phyloP scores from a whole-genome alignment of 1,140 invertebrate genomes.

The Aradophagus sp. region DNA sequence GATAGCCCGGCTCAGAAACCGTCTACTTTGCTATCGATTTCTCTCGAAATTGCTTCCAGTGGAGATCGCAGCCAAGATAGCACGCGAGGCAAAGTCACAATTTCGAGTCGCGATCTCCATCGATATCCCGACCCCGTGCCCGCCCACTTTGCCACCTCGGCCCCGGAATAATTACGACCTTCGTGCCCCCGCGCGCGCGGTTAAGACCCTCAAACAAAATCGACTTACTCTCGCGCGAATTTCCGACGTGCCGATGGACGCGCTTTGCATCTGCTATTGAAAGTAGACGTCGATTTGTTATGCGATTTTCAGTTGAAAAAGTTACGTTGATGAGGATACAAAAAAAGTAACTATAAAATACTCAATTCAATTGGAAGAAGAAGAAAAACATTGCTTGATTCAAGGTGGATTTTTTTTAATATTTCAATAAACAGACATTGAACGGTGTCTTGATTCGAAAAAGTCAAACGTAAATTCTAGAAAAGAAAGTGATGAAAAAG shows the following conservation, averaged over 20 bases:
- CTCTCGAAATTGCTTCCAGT: constrained; percentile 50
- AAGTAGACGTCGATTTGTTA: constrained; percentile 17
- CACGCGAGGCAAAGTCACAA: constrained; percentile 41
- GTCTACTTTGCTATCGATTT: constrained; percentile 49
- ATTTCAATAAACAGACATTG: too few species aligned
- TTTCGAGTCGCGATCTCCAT: constrained; percentile 35
- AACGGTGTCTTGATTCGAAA: too few species aligned
- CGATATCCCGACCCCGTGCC: constrained; percentile 29
- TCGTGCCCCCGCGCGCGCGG: constrained; percentile 6
- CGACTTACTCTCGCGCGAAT: constrained; percentile 28
- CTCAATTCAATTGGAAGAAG: too few species aligned
- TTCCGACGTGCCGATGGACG: constrained; percentile 26
- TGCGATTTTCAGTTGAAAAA: background rate
- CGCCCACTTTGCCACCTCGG: too few species aligned
- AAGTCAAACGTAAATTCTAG: too few species aligned
- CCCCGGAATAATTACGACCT: constrained; percentile 43
- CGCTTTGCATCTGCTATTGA: constrained; percentile 23
- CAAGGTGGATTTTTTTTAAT: too few species aligned
- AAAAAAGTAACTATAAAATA: too few species aligned
- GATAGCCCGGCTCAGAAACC: constrained; percentile 40
- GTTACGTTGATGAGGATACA: too few species aligned
- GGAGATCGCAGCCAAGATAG: constrained; percentile 44
- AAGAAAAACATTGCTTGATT: too few species aligned
- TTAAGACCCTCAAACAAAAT: constrained; percentile 39
- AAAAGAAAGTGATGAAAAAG: too few species aligned